Base-by-base conservation (phyloP, 92 coral and sea anemone species). In the Desmophyllum pertusum region DNA sequence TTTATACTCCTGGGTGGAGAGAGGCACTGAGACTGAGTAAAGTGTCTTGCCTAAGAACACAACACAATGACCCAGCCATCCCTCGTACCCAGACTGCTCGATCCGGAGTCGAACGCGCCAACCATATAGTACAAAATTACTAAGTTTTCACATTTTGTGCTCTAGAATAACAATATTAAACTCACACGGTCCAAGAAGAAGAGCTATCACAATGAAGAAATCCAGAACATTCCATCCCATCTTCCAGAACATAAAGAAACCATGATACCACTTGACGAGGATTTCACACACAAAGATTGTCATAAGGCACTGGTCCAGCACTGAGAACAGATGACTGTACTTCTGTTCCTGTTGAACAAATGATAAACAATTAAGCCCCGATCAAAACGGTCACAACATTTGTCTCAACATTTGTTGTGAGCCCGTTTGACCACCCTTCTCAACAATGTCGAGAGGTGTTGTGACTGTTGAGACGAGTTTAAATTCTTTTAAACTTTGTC, bases 231-330 rank as follows among this genome's bases (percentile, higher is more conserved):
- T 97, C 99, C 99, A 97, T 51, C 99, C 99, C 93, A 93, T 92
- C 71, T 94, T 97, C 99, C 99, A 97, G 91, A 97, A 97, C 99
- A 97, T 97, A 73, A 97, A 94, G 79, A 97, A 97, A 41, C 99
- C 98, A 81, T 97, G 99, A 43, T 97, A 97, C 99, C 99, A 97
- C 72, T 97, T 97, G 80, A 97, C 90, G 38, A 97, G 92, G 59
- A 97, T 97, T 73, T 97, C 99, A 75, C 99, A 97, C 67, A 97
- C 99, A 86, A 97, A 97, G 68, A 97, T 93, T 9, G 99, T 94
- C 99, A 97, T 97, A 61, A 97, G 86, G 73, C 99, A 97, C 77
- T 97, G 99, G 76, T 97, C 99, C 63, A 97, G 94, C 79, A 96
- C 98, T 17, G 97, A 88, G 85, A 96, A 96, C 81, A 96, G 59